Evolutionary conservation across 2,113 vertebrate species (phyloP).

Genomic region (Amphiprion ocellaris): DNA sequence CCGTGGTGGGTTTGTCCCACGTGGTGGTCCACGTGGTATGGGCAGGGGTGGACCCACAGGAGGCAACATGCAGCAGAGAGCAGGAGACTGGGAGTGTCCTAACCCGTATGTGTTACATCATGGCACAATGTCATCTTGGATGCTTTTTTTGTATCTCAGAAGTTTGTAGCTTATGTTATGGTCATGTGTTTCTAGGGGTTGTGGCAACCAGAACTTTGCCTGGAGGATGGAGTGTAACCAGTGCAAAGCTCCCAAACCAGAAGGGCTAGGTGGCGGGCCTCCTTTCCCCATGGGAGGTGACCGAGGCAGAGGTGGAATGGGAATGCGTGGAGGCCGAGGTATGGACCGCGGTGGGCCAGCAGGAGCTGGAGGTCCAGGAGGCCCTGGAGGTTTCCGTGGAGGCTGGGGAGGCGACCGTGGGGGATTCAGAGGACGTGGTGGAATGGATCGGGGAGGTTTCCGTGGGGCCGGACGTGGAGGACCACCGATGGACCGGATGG

Average conservation of each 20-base stretch:
- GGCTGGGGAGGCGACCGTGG: conserved; percentile 94
- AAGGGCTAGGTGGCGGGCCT: conserved; percentile 91
- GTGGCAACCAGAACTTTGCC: conserved; percentile 98
- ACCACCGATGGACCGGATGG: conserved; percentile 91
- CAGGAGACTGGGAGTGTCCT: conserved; percentile 98
- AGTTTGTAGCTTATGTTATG: background rate
- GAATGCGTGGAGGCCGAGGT: conserved; percentile 92
- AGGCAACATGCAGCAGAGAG: conserved; percentile 95
- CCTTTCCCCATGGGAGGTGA: conserved; percentile 94
- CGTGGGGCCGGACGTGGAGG: conserved; percentile 87
- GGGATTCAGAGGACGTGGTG: conserved; percentile 88
- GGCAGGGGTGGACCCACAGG: conserved; percentile 89
- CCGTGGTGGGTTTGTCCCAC: conserved; percentile 89
- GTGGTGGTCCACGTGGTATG: conserved; percentile 89
- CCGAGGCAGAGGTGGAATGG: conserved; percentile 91
- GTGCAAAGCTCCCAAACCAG: conserved; percentile 97
- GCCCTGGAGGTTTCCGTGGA: conserved; percentile 93
- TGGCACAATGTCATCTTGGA: background rate
- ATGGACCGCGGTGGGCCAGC: conserved; percentile 92
- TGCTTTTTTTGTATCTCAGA: background rate
- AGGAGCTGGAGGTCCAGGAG: conserved; percentile 82
- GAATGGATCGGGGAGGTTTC: conserved; percentile 95
- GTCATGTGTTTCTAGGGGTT: conserved; percentile 84
- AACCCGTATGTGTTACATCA: conserved; percentile 89
- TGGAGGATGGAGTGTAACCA: conserved; percentile 99